Percentiles rank a stretch among this genome's conserved stretches.
Conservation (phyloP, 2,797 vertebrate species). For the Pristis pectinata region DNA sequence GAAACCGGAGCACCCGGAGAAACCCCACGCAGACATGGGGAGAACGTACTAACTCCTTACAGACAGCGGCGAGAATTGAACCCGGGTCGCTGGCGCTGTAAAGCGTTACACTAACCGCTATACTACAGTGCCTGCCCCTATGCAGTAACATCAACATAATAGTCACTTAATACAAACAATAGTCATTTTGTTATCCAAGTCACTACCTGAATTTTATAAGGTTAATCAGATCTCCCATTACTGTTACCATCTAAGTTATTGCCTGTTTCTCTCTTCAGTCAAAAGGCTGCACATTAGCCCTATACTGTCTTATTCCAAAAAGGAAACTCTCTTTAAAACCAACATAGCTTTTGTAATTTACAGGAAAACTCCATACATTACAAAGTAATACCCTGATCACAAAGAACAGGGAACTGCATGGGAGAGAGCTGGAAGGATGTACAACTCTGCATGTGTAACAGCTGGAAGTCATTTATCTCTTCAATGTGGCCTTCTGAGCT, state of each 20-base stretch:
- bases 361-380: background rate
- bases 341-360: background rate
- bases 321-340: background rate
- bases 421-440: background rate
- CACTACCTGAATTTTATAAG: background rate
- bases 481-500: background rate
- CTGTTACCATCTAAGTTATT: background rate
- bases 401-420: background rate
- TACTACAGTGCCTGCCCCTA: too few species aligned
- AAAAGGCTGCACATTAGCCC: background rate
- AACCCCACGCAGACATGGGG: too few species aligned
- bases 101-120: too few species aligned
- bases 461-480: background rate
- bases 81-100: too few species aligned
- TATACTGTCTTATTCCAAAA: background rate
- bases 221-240: background rate
- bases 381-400: background rate
- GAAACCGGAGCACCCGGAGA: too few species aligned
- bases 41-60: too few species aligned
- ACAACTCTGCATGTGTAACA: background rate
- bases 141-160: background rate
- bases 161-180: background rate
- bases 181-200: too few species aligned
- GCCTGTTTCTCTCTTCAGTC: background rate
- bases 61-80: too few species aligned